phyloP scores from a whole-genome alignment of 2,113 vertebrate species.

The Toxotes chatareus region DNA sequence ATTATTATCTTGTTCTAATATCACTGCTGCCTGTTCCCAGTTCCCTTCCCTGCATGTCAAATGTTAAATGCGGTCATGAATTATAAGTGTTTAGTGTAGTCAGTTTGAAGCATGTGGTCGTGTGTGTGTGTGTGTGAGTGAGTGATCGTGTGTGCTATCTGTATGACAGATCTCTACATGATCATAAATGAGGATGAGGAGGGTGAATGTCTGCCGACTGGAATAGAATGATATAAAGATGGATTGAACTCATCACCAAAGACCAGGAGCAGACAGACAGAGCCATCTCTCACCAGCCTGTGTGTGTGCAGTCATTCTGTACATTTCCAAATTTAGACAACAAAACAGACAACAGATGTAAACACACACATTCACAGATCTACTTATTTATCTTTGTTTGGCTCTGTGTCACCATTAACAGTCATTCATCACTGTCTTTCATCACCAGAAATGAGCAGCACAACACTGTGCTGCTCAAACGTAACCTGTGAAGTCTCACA shows the following conservation, averaged over 20 bases:
- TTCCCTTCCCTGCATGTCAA: background rate
- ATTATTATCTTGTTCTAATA: background rate
- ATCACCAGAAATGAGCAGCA: conserved; percentile 1
- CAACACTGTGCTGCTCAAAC: background rate
- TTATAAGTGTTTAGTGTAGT: background rate
- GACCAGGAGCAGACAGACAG: conserved; percentile 5
- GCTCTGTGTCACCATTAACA: background rate
- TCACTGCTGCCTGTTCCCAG: background rate
- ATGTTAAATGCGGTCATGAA: background rate
- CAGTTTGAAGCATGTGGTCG: background rate
- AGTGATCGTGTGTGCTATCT: background rate
- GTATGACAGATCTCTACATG: conserved; percentile 33
- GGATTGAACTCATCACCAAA: conserved; percentile 34
- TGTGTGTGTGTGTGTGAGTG: conserved; percentile 4
- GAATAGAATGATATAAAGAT: conserved; percentile 38
- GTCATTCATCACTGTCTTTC: background rate
- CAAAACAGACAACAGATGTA: conserved; percentile 9
- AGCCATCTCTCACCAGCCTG: conserved; percentile 35
- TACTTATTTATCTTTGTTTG: conserved; percentile 18
- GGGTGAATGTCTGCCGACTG: conserved; percentile 9
- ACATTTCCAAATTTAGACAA: background rate
- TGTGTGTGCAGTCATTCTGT: background rate
- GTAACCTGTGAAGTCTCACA: background rate
- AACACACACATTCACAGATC: background rate
- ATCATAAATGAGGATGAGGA: conserved; percentile 41